Conservation (phyloP, 2,113 vertebrate genomes). For the Sturnira hondurensis region DNA sequence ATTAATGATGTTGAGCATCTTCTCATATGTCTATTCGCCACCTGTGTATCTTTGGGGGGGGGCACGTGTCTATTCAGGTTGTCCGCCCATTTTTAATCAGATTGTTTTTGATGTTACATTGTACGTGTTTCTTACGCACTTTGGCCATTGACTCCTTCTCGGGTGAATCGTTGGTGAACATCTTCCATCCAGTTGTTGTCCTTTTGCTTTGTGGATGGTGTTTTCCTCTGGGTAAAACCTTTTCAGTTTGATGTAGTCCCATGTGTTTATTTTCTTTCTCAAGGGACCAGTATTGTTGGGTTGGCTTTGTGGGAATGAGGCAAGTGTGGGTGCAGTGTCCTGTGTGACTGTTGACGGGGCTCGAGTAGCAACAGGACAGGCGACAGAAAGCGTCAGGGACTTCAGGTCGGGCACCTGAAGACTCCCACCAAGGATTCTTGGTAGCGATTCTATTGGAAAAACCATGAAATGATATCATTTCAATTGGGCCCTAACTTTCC, state of each 20-base stretch:
- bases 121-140: not conserved
- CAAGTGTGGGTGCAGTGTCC: not conserved
- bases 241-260: not conserved
- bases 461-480: not conserved
- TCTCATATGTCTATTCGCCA: no score
- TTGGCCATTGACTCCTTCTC: not conserved
- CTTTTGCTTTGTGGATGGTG: not conserved
- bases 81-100: not conserved
- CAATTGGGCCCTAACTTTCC: not conserved
- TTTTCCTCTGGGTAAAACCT: not conserved
- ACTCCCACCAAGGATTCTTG: no score
- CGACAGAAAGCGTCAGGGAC: accelerated
- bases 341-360: not conserved
- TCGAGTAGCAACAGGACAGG: not conserved
- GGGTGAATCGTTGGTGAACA: not conserved
- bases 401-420: not conserved
- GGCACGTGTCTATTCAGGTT: not conserved
- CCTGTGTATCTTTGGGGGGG: not conserved
- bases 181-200: not conserved
- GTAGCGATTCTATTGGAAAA: not conserved
- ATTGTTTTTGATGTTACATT: not conserved
- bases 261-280: not conserved
- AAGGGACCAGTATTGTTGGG: accelerated
- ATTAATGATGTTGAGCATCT: not conserved
- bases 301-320: not conserved